A percentile compares a stretch with the other conserved stretches of the same genome.
Conservation (phyloP, 2,888 invertebrate species). For the Caenorhabditis sp. region DNA sequence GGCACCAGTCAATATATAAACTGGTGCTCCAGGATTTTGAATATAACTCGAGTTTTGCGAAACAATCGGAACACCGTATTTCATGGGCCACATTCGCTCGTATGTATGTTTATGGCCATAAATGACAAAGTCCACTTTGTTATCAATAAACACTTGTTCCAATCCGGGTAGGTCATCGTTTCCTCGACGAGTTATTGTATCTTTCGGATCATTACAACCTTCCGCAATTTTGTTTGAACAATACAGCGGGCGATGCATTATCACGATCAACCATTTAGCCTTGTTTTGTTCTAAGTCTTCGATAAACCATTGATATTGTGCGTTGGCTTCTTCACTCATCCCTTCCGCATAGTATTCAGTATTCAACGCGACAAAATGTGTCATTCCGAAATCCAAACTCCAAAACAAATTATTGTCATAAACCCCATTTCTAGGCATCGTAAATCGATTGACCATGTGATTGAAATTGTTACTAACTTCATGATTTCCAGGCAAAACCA, state of each 20-base stretch:
- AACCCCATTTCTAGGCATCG: slow-evolving; percentile 81
- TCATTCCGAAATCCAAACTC: slow-evolving; percentile 83
- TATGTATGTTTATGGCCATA: slow-evolving; percentile 98
- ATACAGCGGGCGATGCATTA: slow-evolving; percentile 88
- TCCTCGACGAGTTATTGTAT: slow-evolving; percentile 37
- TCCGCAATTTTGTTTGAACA: slow-evolving; percentile 78
- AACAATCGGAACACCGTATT: slow-evolving; percentile 76
- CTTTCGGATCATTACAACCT: slow-evolving; percentile 33
- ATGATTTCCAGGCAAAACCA: slow-evolving; percentile 79
- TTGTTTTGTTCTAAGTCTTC: slow-evolving; percentile 57
- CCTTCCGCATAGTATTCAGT: slow-evolving; percentile 91
- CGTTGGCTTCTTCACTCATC: slow-evolving; percentile 80
- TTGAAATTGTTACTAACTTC: slow-evolving; percentile 83
- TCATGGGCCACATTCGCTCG: slow-evolving; percentile 92
- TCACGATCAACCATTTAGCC: slow-evolving; percentile 85
- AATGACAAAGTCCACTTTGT: slow-evolving; percentile 88
- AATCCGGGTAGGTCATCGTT: slow-evolving; percentile 73
- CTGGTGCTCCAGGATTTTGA: slow-evolving; percentile 45
- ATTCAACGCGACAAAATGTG: slow-evolving; percentile 88
- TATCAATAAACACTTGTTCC: slow-evolving; percentile 84
- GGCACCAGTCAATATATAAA: slow-evolving; percentile 44
- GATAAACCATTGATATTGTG: slow-evolving; percentile 65
- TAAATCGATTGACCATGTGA: slow-evolving; percentile 88
- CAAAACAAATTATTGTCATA: slow-evolving; percentile 66
- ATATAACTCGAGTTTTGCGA: slow-evolving; percentile 14